Evolutionary conservation across 2,888 invertebrate species (phyloP).

Genomic region (Metellina segmentata): DNA sequence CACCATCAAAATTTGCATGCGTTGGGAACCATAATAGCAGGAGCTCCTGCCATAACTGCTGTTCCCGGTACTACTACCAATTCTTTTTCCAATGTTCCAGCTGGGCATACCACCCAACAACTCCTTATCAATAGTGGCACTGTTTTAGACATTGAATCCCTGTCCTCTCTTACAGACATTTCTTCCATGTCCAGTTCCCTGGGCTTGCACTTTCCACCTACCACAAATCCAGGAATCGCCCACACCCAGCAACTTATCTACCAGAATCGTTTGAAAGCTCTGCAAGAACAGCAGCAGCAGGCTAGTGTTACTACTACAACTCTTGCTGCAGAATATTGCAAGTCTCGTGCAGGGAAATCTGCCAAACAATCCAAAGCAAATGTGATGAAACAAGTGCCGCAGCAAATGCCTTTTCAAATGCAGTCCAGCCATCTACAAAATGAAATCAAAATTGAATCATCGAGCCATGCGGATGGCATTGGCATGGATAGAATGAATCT

Average conservation of each 20-base stretch:
- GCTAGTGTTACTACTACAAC: constrained; percentile 34
- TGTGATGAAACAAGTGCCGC: constrained; percentile 74
- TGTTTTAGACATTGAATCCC: constrained; percentile 69
- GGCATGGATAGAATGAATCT: constrained; percentile 76
- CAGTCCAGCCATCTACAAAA: constrained; percentile 75
- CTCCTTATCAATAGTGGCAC: constrained; percentile 71
- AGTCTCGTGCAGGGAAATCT: constrained; percentile 42
- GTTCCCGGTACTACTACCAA: constrained; percentile 51
- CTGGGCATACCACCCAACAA: constrained; percentile 67
- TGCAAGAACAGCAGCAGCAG: constrained; percentile 50
- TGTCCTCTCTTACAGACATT: constrained; percentile 68
- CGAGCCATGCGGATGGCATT: constrained; percentile 37
- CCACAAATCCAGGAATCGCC: constrained; percentile 15
- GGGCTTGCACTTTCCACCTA: constrained; percentile 55
- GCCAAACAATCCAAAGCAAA: constrained; percentile 55
- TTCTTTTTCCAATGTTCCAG: constrained; percentile 77
- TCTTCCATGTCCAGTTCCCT: constrained; percentile 71
- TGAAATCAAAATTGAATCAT: constrained; percentile 44
- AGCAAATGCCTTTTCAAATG: constrained; percentile 75
- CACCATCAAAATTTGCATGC: constrained; percentile 79
- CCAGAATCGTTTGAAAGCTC: constrained; percentile 50
- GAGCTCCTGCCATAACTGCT: constrained; percentile 69
- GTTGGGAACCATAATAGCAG: constrained; percentile 78
- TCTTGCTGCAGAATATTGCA: constrained; percentile 59
- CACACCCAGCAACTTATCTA: constrained; percentile 52